Evolutionary conservation across 1,140 invertebrate genomes (phyloP).

Genomic region (Pinna nobilis): DNA sequence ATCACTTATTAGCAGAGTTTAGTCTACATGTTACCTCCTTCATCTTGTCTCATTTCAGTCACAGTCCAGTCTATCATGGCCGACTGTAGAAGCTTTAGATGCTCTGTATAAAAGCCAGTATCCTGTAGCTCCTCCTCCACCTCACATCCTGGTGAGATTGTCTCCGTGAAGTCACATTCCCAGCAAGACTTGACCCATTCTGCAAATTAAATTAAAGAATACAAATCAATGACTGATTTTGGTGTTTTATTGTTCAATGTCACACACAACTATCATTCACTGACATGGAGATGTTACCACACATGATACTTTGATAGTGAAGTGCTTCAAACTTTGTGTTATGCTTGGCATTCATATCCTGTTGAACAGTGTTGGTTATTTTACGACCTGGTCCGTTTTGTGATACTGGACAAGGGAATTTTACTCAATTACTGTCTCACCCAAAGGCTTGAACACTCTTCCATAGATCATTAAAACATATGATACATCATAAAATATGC

Average conservation of each 20-base stretch:
- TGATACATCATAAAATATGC: too few relatives aligned
- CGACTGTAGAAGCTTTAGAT: conserved; percentile 53
- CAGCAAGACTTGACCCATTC: conserved; percentile 77
- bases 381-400: background rate
- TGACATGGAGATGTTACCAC: background rate
- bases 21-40: conserved; percentile 38
- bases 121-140: conserved; percentile 66
- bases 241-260: background rate
- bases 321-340: background rate
- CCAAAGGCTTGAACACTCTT: too few relatives aligned
- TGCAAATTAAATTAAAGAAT: conserved; percentile 38
- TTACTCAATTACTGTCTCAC: too few relatives aligned
- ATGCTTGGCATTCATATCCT: background rate
- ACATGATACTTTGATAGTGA: too few relatives aligned
- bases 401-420: too few relatives aligned
- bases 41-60: conserved; percentile 35
- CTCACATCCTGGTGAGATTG: conserved; percentile 73
- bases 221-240: background rate
- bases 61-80: conserved; percentile 43
- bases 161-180: conserved; percentile 75
- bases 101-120: conserved; percentile 47
- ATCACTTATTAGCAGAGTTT: too few relatives aligned
- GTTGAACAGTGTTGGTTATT: background rate
- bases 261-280: background rate
- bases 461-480: too few relatives aligned